Base-by-base conservation (phyloP, 1,140 invertebrate species). In the Helicoverpa armigera region DNA sequence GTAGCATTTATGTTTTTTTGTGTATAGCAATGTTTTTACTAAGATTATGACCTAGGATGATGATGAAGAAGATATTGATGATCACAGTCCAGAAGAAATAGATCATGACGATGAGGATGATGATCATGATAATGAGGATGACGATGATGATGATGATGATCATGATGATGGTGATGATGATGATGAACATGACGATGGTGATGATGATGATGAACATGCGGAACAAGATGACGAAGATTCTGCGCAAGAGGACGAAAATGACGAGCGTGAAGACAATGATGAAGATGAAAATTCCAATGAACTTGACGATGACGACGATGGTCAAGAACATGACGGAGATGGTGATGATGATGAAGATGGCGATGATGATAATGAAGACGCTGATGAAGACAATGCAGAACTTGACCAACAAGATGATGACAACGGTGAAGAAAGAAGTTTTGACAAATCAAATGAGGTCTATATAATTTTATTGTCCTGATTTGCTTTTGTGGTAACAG, bases 381-480 rank as follows among this genome's bases (percentile, higher is more conserved):
- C 79, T 58, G 80, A 80, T 29, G 70, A 84, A 11, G 75, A 81
- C 31, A 82, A 89, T 53, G 87, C 89, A 16, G 79, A 90, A 61
- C 91, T 94, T 83, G 90, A 91, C 29, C 43, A 82, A 76, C 81
- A 82, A 43, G 81, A 86, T 43, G 82, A 86, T 35, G 81, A 83
- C 61, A 82, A 87, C 29, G 80, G 87, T 73, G 75, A 84, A 69
- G 85, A 87, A 77, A 50, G 86, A 48, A 76, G 83, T 67, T 81
- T 90, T 16, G 82, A 92, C 56, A 87, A 87, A 81, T 80, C 74
- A 35, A 75, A 72, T 56, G 60, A 75, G 76, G 76, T 79, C 31
- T 61, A 78, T 90, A 86, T 54, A 43, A 31, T 23, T 43, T 53
- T 56, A 54, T 5, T 63, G 12, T 72, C 67, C 18, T 18, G 16